phyloP scores from a whole-genome alignment of 2,888 invertebrate genomes.

The Steinernema scapterisci region DNA sequence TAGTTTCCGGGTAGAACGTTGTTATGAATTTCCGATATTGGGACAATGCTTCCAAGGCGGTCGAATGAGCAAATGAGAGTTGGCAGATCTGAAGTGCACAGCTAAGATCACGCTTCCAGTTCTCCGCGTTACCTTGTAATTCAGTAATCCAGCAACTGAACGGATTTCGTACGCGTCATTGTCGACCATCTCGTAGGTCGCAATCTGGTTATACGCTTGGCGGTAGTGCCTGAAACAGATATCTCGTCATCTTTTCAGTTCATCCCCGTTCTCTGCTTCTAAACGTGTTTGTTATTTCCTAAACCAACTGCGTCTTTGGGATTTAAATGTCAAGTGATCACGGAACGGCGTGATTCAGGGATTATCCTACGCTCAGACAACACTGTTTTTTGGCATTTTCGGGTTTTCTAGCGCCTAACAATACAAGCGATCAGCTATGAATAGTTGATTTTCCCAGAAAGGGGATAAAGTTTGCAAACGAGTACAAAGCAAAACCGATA shows the following conservation, averaged over 20 bases:
- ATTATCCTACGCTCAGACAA: too few relatives aligned
- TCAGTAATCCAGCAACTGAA: conserved; percentile 90
- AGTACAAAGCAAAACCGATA: too few relatives aligned
- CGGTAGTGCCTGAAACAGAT: conserved; percentile 71
- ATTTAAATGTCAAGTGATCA: too few relatives aligned
- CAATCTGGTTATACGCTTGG: conserved; percentile 86
- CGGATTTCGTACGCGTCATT: conserved; percentile 90
- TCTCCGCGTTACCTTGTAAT: conserved; percentile 77
- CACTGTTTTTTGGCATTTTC: too few relatives aligned
- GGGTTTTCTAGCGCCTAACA: too few relatives aligned
- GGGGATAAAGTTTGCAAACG: too few relatives aligned
- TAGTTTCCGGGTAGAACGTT: conserved; percentile 75
- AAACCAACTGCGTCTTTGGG: too few relatives aligned
- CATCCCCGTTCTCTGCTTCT: too few relatives aligned
- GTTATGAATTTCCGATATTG: conserved; percentile 82
- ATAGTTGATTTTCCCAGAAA: too few relatives aligned
- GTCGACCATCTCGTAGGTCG: conserved; percentile 86
- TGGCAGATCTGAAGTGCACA: conserved; percentile 76
- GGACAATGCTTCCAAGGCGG: conserved; percentile 89
- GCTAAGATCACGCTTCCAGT: not conserved
- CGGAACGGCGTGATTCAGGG: too few relatives aligned
- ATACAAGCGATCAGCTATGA: too few relatives aligned
- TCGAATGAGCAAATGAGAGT: conserved; percentile 83
- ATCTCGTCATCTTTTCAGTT: not conserved
- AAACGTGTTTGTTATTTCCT: too few relatives aligned